These are phyloP conservation scores for Zosterops pallidus DNA, from an alignment of 2,113 vertebrate species.

Conservation along the genomic window DNA sequence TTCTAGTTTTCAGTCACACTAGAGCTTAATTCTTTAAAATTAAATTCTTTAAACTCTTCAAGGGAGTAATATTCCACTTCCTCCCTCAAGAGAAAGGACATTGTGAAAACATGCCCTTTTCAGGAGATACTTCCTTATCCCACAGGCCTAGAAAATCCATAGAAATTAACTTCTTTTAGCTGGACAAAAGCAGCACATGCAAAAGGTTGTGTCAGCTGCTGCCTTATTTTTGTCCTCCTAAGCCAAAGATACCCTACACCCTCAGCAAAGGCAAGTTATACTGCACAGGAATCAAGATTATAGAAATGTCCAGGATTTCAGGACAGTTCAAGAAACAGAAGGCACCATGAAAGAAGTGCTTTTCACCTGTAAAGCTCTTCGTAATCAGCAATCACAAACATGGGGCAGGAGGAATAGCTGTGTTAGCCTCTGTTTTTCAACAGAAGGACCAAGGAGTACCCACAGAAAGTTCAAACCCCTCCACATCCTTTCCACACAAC, in stretches of 20 bases:
- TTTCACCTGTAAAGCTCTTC: not conserved
- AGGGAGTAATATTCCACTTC: not conserved
- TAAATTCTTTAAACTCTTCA: not conserved
- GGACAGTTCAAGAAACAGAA: not conserved
- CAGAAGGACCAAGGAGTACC: not conserved
- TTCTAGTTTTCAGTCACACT: not conserved
- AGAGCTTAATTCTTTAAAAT: conserved; percentile 2
- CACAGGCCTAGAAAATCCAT: conserved; percentile 24
- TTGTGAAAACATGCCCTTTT: conserved; percentile 35
- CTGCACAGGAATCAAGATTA: not conserved
- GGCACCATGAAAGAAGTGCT: not conserved
- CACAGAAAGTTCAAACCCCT: not conserved
- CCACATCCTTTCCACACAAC: not conserved
- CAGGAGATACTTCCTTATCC: not conserved
- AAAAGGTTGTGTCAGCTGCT: not conserved
- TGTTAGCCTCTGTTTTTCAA: not conserved
- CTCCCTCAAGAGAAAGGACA: not conserved
- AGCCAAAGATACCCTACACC: not conserved
- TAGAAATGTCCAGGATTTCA: not conserved
- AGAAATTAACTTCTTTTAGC: conserved; percentile 5
- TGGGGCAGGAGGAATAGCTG: not conserved
- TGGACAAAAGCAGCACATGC: not conserved
- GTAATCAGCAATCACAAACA: not conserved
- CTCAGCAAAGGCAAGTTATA: not conserved
- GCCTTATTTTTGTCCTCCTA: not conserved